Evolutionary conservation across 2,797 vertebrate species (phyloP), one percentile per base, ranked within the genome.

Genomic region (Miichthys miiuy): DNA sequence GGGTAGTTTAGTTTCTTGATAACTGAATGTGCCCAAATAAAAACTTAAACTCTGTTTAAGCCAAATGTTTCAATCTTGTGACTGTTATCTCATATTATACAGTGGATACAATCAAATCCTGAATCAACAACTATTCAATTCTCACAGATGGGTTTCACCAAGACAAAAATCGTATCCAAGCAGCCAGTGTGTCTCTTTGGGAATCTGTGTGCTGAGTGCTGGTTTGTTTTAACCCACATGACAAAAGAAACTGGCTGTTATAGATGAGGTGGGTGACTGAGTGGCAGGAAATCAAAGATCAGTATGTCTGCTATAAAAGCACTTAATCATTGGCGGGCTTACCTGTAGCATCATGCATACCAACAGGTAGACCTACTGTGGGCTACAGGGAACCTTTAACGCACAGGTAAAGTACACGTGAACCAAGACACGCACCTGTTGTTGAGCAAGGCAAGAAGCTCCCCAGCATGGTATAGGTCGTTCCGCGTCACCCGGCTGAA

Each of bases 401-500:
- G 1, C n/a, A 62, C 44, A 64, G 52, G 51, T 68, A 7, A 50
- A 52, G 0, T 17, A 34, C 9, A 58, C 11, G 52, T n/a, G 27
- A 70, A 25, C 9, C 25, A 50, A n/a, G 23, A 61, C 72, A 89
- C 91, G 90, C 92, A 99, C 98, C 97, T 97, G 95, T 97, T 96
- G 86, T 99, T 98, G 85, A 99, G 97, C 88, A 99, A 93, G 70
- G 97, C 97, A 21, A 99, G 96, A 6, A 99, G 96, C 93, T 99
- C 98, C 0, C 98, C 98, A 0, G 97, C 97, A 9, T 99, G 98
- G 94, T 99, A 99, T 94, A 99, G 94, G 93, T 99, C 98, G 27
- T 99, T 99, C 92, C 97, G 97, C 87, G 97, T 99, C 83, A 99
- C 97, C 21, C 96, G 94, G 90, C 96, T 97, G 93, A 99, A 99